Percentiles rank a stretch among this genome's conserved stretches.
Conservation (phyloP, 2,113 vertebrate species). For the Sporophila hypoxantha region DNA sequence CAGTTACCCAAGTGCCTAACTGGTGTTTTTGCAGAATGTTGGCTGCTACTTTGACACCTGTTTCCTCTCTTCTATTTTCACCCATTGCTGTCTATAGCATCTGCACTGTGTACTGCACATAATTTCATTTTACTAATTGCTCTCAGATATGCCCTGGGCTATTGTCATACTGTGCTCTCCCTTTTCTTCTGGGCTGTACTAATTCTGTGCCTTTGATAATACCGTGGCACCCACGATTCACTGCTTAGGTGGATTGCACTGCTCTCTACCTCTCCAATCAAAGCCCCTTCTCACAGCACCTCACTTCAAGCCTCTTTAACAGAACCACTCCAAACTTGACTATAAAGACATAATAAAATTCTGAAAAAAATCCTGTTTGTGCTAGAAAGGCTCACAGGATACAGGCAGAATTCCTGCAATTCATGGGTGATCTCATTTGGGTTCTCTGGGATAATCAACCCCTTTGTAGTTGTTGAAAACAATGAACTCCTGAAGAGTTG, state of each 20-base stretch:
- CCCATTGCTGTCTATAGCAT: not conserved
- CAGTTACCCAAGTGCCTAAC: not conserved
- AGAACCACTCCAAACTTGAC: conserved; percentile 14
- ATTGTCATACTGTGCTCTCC: conserved; percentile 15
- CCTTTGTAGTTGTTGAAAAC: not conserved
- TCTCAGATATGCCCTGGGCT: conserved; percentile 26
- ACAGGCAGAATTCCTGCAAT: not conserved
- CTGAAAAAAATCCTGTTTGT: not conserved
- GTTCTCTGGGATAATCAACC: not conserved
- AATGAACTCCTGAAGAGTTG: not conserved
- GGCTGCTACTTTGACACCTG: not conserved
- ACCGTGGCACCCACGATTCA: not conserved
- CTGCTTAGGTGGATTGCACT: not conserved
- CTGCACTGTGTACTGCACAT: not conserved
- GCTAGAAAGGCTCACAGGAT: not conserved
- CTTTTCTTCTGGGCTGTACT: conserved; percentile 33
- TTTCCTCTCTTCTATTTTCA: not conserved
- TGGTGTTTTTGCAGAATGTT: not conserved
- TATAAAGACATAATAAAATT: not conserved
- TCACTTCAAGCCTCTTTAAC: conserved; percentile 48
- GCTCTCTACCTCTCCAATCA: conserved; percentile 32
- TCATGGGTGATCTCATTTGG: not conserved
- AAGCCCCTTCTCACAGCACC: conserved; percentile 40
- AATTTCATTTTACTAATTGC: conserved; percentile 46
- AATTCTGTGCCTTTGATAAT: conserved; percentile 36